Evolutionary conservation across 2,888 invertebrate species (phyloP), one percentile per base, ranked within the genome.

Genomic region (Antheraea yamamai): DNA sequence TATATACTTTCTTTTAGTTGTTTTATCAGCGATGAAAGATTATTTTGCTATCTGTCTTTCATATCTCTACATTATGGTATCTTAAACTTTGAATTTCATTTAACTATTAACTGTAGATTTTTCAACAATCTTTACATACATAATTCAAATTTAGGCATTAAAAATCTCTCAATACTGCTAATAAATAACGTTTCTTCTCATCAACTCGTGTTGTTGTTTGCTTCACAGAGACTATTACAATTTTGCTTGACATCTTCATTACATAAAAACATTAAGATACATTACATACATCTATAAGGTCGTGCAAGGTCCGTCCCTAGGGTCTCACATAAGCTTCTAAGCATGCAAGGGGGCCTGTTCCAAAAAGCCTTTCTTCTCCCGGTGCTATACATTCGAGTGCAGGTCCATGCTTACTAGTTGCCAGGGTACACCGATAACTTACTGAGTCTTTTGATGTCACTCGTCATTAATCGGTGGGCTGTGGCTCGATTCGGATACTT

Each of bases 341-440:
- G 85, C 94, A 94, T 94, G 94, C 94, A 93, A 91, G 92, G 91
- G 91, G 92, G 89, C 89, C 92, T 92, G 92, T 88, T 86, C 88
- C 90, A 86, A 74, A 87, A 92, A 92, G 92, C 92, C 92, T 87
- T 88, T 91, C 85, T 84, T 87, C 85, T 85, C 85, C 82, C 82
- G 83, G 86, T 88, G 89, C 87, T 86, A 88, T 82, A 83, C 78
- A 84, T 84, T 86, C 86, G 85, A 85, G 93, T 93, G 93, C 92
- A 83, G 82, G 79, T 91, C 93, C 92, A 93, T 93, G 93, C 93
- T 87, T 86, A 86, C 93, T 92, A 92, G 74, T 75, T 70, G 39
- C 90, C 81, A 91, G 90, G 77, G 91, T 88, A 93, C 93, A 93
- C 90, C 93, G 89, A 92, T 76, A 74, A 93, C 94, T 94, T 94